A percentile compares a stretch with the other conserved stretches of the same genome.
These are phyloP conservation scores for Uropetala carovei DNA, from an alignment of 2,888 invertebrate species.

Conservation along the genomic window DNA sequence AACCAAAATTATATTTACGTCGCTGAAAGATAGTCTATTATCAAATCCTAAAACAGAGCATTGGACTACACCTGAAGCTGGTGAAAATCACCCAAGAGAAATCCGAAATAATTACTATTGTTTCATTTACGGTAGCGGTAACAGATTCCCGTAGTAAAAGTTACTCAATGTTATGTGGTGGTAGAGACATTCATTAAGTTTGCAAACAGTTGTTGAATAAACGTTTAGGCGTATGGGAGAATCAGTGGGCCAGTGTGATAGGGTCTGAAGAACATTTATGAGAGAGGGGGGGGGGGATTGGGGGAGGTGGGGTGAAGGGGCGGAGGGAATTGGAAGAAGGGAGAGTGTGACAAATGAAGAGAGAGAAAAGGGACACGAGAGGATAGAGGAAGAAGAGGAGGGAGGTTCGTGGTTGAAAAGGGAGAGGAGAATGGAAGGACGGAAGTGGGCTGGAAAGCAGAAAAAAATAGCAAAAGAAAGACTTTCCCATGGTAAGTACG, in stretches of 20 bases:
- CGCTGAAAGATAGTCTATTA: too few relatives aligned
- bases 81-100: too few relatives aligned
- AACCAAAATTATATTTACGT: too few relatives aligned
- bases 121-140: too few relatives aligned
- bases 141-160: too few relatives aligned
- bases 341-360: slow-evolving; percentile 10
- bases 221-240: not conserved
- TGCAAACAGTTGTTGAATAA: too few relatives aligned
- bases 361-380: not conserved
- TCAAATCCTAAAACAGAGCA: too few relatives aligned
- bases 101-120: too few relatives aligned
- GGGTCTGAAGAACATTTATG: not conserved
- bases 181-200: too few relatives aligned
- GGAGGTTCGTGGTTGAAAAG: not conserved
- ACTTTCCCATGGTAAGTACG: not conserved
- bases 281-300: not conserved
- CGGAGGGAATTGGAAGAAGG: not conserved
- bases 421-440: slow-evolving; percentile 1
- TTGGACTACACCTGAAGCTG: too few relatives aligned
- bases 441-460: not conserved
- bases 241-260: not conserved
- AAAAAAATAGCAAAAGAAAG: not conserved
- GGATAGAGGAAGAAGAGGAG: not conserved
- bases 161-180: too few relatives aligned
- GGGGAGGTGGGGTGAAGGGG: not conserved